Evolutionary conservation across 2,888 invertebrate species (phyloP), one percentile per base, ranked within the genome.

Genomic region (Pardosa pseudoannulata): DNA sequence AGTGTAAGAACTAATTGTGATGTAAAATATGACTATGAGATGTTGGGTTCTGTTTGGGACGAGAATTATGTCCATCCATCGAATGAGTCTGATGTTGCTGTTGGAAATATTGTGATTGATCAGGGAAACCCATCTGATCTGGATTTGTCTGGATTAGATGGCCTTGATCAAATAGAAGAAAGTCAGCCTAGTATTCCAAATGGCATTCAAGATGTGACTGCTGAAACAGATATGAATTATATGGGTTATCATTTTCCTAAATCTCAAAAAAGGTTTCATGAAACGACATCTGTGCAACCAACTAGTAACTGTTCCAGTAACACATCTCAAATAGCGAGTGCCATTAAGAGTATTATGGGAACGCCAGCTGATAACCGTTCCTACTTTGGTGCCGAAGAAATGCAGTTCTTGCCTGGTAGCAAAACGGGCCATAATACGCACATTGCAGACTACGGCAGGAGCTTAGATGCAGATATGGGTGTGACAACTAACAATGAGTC

Each of bases 231-330:
- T 7, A 32, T 79, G 64, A 74, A 74, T 56, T 79, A 64, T 29
- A 75, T 79, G 29, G 79, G 75, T 32, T 86, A 75, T 39, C 68
- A 36, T 65, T 74, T 79, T 75, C 86, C 74, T 46, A 86, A 79
- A 27, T 50, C 64, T 23, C 39, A 62, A 13, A 71, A 65, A 27
- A 72, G 79, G 67, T 72, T 65, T 29, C 65, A 29, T 7, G 79
- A 64, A 28, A 32, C 95, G 95, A 88, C 95, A 95, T 88, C 95
- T 95, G 90, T 95, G 95, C 91, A 95, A 95, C 90, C 95, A 95
- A 90, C 92, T 95, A 88, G 36, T 31, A 78, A 73, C 72, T 72
- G 82, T 31, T 76, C 82, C 0, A 36, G n/a, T 31, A 32, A 31
- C 31, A 6, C 36, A 32, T 70, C 70, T 23, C 83, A 85, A 67